Percentiles rank a stretch among this genome's conserved stretches.
These are phyloP conservation scores for Chiroxiphia lanceolata DNA, from an alignment of 2,797 vertebrate species.

Conservation along the genomic window DNA sequence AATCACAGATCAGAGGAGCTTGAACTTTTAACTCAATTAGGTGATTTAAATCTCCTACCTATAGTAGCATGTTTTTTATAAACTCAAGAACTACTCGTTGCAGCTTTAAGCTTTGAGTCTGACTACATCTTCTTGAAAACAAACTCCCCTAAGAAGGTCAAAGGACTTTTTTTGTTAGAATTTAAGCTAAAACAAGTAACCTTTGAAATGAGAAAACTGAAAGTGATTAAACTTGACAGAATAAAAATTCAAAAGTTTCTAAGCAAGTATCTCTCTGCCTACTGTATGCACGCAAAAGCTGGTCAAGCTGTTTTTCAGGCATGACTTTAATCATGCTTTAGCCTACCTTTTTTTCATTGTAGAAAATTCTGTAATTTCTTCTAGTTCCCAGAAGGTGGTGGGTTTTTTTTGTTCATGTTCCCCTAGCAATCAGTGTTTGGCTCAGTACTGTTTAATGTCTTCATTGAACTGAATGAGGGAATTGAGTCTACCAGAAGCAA, in stretches of 20 bases:
- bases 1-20: background rate
- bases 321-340: background rate
- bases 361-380: background rate
- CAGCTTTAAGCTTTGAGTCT: background rate
- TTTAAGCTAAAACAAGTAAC: background rate
- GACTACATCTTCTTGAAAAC: background rate
- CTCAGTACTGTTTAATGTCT: background rate
- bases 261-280: background rate
- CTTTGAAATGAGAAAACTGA: background rate
- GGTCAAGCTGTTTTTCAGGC: background rate
- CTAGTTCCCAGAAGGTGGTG: background rate
- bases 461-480: background rate
- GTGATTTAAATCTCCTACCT: background rate
- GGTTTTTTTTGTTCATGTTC: fast-evolving
- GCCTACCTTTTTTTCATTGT: background rate
- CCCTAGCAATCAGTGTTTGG: fast-evolving
- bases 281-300: background rate
- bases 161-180: background rate
- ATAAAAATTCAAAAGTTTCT: background rate
- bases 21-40: background rate
- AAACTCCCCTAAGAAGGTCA: background rate
- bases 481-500: background rate
- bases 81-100: background rate
- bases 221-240: background rate
- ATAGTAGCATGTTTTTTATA: background rate